Evolutionary conservation across 23 tunicate species (phyloP), one percentile per base, ranked within the genome.

Genomic region (Ciona savignyi): DNA sequence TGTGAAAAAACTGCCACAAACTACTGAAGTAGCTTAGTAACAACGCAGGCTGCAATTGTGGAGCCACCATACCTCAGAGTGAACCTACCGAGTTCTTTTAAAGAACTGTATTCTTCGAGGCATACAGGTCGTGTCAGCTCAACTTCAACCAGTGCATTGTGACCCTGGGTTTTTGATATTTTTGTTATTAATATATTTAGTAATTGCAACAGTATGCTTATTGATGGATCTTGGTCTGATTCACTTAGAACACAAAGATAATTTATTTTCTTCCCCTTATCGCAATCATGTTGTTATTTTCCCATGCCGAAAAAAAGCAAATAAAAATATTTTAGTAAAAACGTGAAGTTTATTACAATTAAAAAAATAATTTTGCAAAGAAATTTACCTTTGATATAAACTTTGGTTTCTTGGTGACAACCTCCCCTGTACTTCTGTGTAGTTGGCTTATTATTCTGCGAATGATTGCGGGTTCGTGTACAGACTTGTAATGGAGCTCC

Each of bases 381-480:
- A 4, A 63, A 63, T 72, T 42, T 65, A 85, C 91, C 79, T 85
- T 85, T 49, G 23, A 24, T 24, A 91, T 66, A 31, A 80, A 66
- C 70, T 81, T 80, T 21, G 97, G 97, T 71, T 80, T 91, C 70
- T 91, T 91, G 3, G 87, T 72, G 6, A 85, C 51, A 30, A 91
- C 86, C 61, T 84, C 97, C 4, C 91, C 97, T 22, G 97, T 91
- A 78, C 83, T 80, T 78, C 85, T 91, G 61, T 91, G 83, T 23
- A 91, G 75, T 66, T 68, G 78, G 35, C 86, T 73, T 3, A 80
- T 29, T 27, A 91, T 51, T 32, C 81, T 73, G 49, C 71, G 60
- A 29, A 91, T 72, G 3, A 78, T 65, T 20, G 97, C 97, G 31
- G 97, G 97, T 60, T 80, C 87, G 4, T 84, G 76, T 9, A 83